Base-by-base conservation (phyloP, 2,113 vertebrate species). In the Echinops telfairi region DNA sequence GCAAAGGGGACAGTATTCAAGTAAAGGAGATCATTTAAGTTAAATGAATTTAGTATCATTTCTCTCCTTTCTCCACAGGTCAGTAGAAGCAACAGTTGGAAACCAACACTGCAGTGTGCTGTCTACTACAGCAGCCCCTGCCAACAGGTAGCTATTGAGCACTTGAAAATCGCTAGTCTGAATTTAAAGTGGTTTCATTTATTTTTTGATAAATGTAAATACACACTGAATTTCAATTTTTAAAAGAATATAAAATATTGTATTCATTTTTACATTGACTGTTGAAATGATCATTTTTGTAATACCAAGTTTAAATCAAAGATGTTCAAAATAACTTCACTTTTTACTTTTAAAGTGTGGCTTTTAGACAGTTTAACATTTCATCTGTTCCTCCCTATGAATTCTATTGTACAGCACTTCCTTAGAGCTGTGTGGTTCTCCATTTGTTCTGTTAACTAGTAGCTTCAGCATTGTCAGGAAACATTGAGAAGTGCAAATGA, bases 41-140 rank as follows among this genome's bases (percentile, higher is more conserved):
- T 66, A 23, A 92, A n/a, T 66, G 84, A 88, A 89, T 22, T 78
- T 43, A 29, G 33, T 43, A 89, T 80, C 70, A 38, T 14, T 71
- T 83, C 68, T 71, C 60, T 91, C 17, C 60, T 76, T 95, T 96
- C 71, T 94, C 62, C 20, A 10, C 4, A 68, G 15, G n/a, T 85
- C 53, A 62, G n/a, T 31, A 64, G 29, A 91, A 68, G 23, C 43
- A 40, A 87, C 47, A 31, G 68, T 86, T 68, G 40, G 53, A 86
- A 89, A 90, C 70, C 38, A 71, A 1, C 20, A n/a, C 20, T 27
- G 38, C 27, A 40, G 38, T 27, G 3, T 0, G 3, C 36, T 70
- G 62, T 64, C 20, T 22, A 22, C 19, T 64, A 64, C 19, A 64
- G 38, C 8, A 89, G 58, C 17, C 20, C 29, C 3, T 6, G 62